Evolutionary conservation across 2,888 invertebrate species (phyloP), one percentile per base, ranked within the genome.

Genomic region (Phoenoteleia sp.): DNA sequence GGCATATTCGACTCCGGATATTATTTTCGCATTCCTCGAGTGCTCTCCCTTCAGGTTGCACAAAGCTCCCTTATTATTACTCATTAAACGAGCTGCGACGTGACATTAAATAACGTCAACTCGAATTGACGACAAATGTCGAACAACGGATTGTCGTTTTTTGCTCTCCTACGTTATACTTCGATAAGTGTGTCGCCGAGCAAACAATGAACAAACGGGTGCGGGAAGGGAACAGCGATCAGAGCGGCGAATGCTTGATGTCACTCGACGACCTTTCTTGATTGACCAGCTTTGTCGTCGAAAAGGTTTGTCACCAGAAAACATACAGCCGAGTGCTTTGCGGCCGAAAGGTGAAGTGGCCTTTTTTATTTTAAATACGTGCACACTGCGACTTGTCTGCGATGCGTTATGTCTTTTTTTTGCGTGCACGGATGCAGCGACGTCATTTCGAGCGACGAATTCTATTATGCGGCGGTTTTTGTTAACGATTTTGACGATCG

Each of bases 281-380:
- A 83, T 83, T 77, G 83, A 81, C 81, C 81, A 71, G 69, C 83
- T 77, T 86, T 86, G 86, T 86, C 54, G 42, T 64, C 39, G 47
- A n/a, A n/a, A n/a, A 66, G 77, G 80, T 86, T 86, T 80, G 86
- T 86, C 86, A 75, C 83, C 79, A 67, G 62, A 72, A 56, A 77
- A 36, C 42, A 42, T 56, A 54, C 25, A n/a, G n/a, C n/a, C n/a
- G n/a, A n/a, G n/a, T 3, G 19, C 36, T 0, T 23, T 29, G 13
- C 23, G 1, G 19, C 33, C 56, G 7, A 39, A 69, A 69, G 17
- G 17, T 62, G 25, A 29, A 74, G 72, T 74, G 33, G 21, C 21
- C 42, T 39, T 74, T 74, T 74, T 19, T 29, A 36, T 54, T 60
- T 47, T 47, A n/a, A n/a, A n/a, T n/a, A n/a, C n/a, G n/a, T n/a